Conservation (phyloP, 2,797 vertebrate species). For the Basileuterus tristriatus region DNA sequence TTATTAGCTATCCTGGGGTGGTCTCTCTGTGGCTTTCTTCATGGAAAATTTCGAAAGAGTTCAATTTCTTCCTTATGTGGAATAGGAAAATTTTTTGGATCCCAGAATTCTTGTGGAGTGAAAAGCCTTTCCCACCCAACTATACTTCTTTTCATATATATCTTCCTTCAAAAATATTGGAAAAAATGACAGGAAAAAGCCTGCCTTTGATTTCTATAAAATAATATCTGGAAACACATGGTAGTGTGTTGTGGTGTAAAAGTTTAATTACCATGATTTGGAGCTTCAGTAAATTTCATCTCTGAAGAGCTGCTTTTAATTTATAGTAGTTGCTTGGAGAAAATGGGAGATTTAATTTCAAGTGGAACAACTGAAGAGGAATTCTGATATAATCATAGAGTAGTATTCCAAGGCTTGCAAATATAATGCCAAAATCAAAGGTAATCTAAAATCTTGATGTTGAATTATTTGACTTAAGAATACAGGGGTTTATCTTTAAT, state of each 20-base stretch:
- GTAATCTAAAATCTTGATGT: constrained; percentile 17
- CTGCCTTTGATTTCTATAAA: constrained; percentile 53
- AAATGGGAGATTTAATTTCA: constrained; percentile 68
- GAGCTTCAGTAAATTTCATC: constrained; percentile 42
- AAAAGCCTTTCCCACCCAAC: constrained; percentile 63
- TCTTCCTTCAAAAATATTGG: constrained; percentile 56
- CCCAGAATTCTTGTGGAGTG: constrained; percentile 64
- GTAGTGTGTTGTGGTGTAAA: constrained; percentile 39
- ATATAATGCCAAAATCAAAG: constrained; percentile 36
- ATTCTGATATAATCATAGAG: constrained; percentile 17
- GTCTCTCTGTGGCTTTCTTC: constrained; percentile 69
- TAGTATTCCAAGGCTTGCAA: constrained; percentile 27
- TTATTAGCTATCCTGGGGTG: constrained; percentile 70
- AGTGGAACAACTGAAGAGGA: constrained; percentile 50
- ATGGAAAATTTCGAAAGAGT: constrained; percentile 71
- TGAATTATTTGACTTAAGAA: constrained; percentile 13
- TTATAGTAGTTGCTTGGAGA: constrained; percentile 49
- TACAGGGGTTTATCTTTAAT: neutral
- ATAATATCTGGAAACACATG: constrained; percentile 57
- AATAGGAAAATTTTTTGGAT: constrained; percentile 69
- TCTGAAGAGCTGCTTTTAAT: constrained; percentile 57
- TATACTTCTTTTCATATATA: constrained; percentile 62
- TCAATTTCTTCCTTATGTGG: constrained; percentile 71
- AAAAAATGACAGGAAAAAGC: constrained; percentile 32
- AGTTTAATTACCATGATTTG: constrained; percentile 61